phyloP scores from a whole-genome alignment of 1,140 invertebrate species.

The Nasonia vitripennis region DNA sequence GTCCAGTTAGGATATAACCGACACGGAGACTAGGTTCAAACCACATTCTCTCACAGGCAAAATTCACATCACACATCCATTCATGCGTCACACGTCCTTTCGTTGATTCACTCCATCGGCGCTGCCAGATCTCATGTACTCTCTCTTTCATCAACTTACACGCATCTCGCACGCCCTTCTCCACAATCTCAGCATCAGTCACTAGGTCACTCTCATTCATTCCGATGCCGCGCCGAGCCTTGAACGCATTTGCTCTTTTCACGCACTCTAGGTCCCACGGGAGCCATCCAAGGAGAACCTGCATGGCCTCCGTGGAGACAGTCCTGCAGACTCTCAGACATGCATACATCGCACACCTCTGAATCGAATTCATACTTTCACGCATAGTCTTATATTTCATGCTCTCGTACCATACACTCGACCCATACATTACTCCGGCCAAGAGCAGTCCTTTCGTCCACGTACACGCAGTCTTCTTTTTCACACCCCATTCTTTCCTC shows the following conservation, averaged over 20 bases:
- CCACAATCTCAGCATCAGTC: not conserved
- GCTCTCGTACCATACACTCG: not conserved
- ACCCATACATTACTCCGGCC: not conserved
- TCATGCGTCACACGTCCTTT: conserved; percentile 21
- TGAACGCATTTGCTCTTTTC: not conserved
- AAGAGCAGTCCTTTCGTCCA: not conserved
- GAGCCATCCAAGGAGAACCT: not conserved
- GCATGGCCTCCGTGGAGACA: conserved; percentile 1
- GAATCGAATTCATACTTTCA: not conserved
- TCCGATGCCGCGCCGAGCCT: not conserved
- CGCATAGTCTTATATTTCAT: not conserved
- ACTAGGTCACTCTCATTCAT: not conserved
- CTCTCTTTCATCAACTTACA: too few species aligned
- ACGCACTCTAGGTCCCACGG: not conserved
- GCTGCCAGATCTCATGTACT: not conserved
- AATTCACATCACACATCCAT: not conserved
- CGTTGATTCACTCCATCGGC: not conserved
- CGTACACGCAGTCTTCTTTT: not conserved
- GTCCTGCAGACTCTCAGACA: not conserved
- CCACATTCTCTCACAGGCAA: not conserved
- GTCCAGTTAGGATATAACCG: too few species aligned
- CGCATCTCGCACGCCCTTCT: not conserved
- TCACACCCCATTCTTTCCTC: not conserved
- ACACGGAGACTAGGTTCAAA: too few species aligned
- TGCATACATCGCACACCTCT: not conserved